Evolutionary conservation across 1,140 invertebrate genomes (phyloP).

Genomic region (Grapholita molesta): DNA sequence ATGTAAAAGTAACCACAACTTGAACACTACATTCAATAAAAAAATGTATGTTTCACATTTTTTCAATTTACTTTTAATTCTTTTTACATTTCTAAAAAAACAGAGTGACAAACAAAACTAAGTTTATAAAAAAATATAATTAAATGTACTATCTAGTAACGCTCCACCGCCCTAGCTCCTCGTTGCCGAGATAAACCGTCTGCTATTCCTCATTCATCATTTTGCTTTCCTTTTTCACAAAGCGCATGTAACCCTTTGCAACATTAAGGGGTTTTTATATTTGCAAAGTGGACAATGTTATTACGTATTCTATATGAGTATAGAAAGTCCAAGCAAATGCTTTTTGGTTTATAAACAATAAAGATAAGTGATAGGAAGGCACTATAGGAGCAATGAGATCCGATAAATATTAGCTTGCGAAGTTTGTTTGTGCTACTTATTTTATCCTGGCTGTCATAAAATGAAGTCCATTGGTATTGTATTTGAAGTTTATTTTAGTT

Average conservation of each 20-base stretch:
- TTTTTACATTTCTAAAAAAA: too few relatives aligned
- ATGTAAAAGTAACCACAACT: too few relatives aligned
- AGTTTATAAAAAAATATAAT: too few relatives aligned
- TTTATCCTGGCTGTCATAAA: too few relatives aligned
- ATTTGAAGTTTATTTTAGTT: too few relatives aligned
- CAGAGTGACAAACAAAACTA: too few relatives aligned
- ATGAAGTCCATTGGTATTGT: too few relatives aligned
- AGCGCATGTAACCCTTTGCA: slow-evolving; percentile 11
- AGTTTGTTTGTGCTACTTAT: too few relatives aligned
- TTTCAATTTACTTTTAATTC: too few relatives aligned
- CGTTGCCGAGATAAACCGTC: slow-evolving; percentile 22
- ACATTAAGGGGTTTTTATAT: slow-evolving; percentile 10
- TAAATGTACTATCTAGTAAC: not conserved
- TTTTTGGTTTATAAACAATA: not conserved
- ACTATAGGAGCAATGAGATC: not conserved
- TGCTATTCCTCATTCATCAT: slow-evolving; percentile 31
- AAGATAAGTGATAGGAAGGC: not conserved
- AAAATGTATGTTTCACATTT: too few relatives aligned
- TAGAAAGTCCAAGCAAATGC: not conserved
- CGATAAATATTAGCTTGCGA: not conserved
- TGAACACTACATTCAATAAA: too few relatives aligned
- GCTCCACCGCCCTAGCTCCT: not conserved
- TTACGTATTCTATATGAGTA: not conserved
- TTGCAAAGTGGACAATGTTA: slow-evolving; percentile 9
- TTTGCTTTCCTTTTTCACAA: slow-evolving; percentile 16